Base-by-base conservation (phyloP, 2,797 vertebrate genomes). In the Gymnopithys bicolor region DNA sequence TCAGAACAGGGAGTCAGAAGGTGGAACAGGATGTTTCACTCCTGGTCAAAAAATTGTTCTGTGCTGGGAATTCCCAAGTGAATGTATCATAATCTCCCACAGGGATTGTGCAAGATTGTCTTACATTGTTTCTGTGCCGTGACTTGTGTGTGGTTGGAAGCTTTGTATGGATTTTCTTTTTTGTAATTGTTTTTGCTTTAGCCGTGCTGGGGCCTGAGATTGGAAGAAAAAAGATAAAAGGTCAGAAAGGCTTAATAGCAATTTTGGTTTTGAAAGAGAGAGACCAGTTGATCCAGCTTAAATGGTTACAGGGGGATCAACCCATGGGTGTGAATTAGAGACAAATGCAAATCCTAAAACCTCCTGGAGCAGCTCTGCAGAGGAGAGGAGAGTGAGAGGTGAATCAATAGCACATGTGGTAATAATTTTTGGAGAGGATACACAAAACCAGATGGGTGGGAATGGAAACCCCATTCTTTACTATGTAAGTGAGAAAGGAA, bases 251-350 rank as follows among this genome's bases (percentile, higher is more conserved):
- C 79, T 70, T 91, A 41, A 33, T 37, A 85, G 56, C 76, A 69
- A 48, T 92, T 96, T 82, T 86, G 30, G 1, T 84, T 90, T 82
- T 62, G 64, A 89, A 89, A 94, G 52, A 59, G n/a, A 84, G 86
- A 76, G 67, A 41, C 39, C 52, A 48, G 14, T 81, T 87, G 67
- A 63, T 91, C 19, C 78, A 89, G 59, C 48, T 91, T 84, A 83
- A 82, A 80, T 76, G 23, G 32, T 70, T 73, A 10, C 53, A 63
- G 52, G 43, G 66, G 55, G 67, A 59, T 92, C 80, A 63, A 48
- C 52, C 55, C 32, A 2, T 35, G 71, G 19, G 49, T 2, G 1
- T 49, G 67, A 92, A 56, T 70, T 78, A 39, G 58, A 75, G 45
- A 67, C 9, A 84, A 75, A 46, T n/a, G 53, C 25, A 41, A 77